A percentile compares a stretch with the other conserved stretches of the same genome.
phyloP scores from a whole-genome alignment of 2,113 vertebrate genomes.

The Chrysemys picta region DNA sequence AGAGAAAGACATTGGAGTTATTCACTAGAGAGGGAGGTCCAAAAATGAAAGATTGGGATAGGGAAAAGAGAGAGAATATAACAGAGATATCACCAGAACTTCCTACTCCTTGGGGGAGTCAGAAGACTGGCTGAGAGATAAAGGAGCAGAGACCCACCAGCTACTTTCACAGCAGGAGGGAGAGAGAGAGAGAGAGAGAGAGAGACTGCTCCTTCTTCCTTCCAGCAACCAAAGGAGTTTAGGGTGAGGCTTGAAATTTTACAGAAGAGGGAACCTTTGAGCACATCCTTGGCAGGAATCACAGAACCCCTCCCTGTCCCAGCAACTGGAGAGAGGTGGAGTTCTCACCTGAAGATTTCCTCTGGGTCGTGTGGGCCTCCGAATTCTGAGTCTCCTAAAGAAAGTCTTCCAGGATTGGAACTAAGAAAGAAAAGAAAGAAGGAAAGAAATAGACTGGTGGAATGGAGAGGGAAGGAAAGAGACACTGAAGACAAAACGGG shows the following conservation, averaged over 20 bases:
- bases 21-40: neutral
- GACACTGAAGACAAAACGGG: neutral
- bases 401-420: neutral
- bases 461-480: neutral
- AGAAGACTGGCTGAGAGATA: neutral
- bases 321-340: neutral
- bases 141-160: neutral
- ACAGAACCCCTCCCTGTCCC: neutral
- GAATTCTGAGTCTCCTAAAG: neutral
- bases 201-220: neutral
- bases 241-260: neutral
- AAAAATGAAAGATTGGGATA: neutral
- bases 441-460: neutral
- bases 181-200: no score
- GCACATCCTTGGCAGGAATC: neutral
- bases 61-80: neutral
- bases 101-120: neutral
- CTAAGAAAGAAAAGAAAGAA: neutral
- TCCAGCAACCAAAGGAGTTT: neutral
- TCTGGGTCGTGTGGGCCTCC: neutral
- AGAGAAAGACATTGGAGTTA: neutral
- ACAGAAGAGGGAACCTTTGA: accelerated
- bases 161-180: neutral
- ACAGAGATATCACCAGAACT: neutral
- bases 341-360: neutral